These are phyloP conservation scores for Phyllopteryx taeniolatus DNA, from an alignment of 2,113 vertebrate species.

Conservation along the genomic window DNA sequence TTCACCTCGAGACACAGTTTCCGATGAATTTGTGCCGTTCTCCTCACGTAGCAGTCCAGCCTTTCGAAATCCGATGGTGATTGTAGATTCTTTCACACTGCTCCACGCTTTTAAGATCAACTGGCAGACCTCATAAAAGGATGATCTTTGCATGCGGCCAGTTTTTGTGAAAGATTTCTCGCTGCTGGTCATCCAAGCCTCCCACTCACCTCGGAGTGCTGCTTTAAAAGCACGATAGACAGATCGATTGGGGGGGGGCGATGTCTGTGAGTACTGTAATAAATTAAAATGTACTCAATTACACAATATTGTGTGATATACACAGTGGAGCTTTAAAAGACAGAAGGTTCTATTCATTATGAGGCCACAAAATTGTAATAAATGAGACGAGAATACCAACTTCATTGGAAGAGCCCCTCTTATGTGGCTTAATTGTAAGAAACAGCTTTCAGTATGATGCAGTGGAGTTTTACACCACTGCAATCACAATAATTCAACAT, in stretches of 20 bases:
- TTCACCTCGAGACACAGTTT: no score
- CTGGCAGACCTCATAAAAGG: no score
- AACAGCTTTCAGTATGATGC: not conserved
- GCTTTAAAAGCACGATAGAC: no score
- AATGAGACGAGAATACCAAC: not conserved
- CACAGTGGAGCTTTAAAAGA: slow-evolving; percentile 2
- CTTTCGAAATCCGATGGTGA: no score
- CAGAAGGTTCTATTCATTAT: not conserved
- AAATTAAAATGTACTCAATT: not conserved
- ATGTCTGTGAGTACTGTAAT: not conserved
- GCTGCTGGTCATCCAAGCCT: no score
- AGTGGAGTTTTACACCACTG: not conserved
- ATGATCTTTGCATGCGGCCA: no score
- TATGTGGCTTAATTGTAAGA: not conserved
- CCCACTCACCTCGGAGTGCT: no score
- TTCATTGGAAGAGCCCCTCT: not conserved
- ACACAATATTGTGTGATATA: not conserved
- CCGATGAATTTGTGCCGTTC: no score
- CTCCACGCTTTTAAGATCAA: no score
- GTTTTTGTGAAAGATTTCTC: no score
- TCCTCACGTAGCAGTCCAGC: no score
- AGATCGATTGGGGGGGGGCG: not conserved
- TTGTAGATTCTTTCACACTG: no score
- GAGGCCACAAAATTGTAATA: slow-evolving; percentile 1
- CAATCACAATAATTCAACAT: not conserved